phyloP scores from a whole-genome alignment of 2,888 invertebrate species.

The Zygaena filipendulae region DNA sequence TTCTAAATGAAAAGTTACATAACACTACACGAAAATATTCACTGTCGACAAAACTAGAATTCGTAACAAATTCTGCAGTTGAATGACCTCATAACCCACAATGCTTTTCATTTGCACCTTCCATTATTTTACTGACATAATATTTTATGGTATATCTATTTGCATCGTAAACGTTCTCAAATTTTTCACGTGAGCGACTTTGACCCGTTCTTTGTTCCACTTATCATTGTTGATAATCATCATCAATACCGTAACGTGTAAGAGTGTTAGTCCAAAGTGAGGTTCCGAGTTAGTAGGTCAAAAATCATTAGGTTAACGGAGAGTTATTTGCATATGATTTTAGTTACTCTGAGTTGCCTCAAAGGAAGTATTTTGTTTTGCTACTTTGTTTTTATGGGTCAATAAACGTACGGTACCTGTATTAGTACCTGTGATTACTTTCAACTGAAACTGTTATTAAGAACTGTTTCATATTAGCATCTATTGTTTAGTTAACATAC shows the following conservation, averaged over 20 bases:
- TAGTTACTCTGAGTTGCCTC: too few relatives aligned
- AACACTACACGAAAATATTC: too few relatives aligned
- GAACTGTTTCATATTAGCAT: too few relatives aligned
- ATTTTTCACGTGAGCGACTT: slow-evolving; percentile 37
- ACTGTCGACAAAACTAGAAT: too few relatives aligned
- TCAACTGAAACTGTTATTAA: too few relatives aligned
- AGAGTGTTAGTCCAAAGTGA: slow-evolving; percentile 35
- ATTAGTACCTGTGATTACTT: too few relatives aligned
- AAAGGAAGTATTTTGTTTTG: slow-evolving; percentile 10
- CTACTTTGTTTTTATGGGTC: slow-evolving; percentile 2
- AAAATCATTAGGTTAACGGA: slow-evolving; percentile 59
- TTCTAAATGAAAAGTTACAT: too few relatives aligned
- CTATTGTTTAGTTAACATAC: slow-evolving; percentile 7
- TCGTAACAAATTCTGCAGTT: slow-evolving; percentile 16
- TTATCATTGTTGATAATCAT: slow-evolving; percentile 41
- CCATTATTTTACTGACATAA: slow-evolving; percentile 31
- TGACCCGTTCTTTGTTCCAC: slow-evolving; percentile 50
- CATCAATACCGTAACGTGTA: slow-evolving; percentile 52
- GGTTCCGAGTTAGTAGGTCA: slow-evolving; percentile 47
- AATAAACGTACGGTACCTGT: too few relatives aligned
- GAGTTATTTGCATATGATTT: slow-evolving; percentile 40
- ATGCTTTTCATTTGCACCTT: slow-evolving; percentile 17
- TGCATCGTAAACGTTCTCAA: slow-evolving; percentile 24
- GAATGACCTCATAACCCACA: slow-evolving; percentile 19
- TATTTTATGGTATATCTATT: slow-evolving; percentile 26